Evolutionary conservation across 2,888 invertebrate species (phyloP).

Genomic region (Chymomyza amoena): DNA sequence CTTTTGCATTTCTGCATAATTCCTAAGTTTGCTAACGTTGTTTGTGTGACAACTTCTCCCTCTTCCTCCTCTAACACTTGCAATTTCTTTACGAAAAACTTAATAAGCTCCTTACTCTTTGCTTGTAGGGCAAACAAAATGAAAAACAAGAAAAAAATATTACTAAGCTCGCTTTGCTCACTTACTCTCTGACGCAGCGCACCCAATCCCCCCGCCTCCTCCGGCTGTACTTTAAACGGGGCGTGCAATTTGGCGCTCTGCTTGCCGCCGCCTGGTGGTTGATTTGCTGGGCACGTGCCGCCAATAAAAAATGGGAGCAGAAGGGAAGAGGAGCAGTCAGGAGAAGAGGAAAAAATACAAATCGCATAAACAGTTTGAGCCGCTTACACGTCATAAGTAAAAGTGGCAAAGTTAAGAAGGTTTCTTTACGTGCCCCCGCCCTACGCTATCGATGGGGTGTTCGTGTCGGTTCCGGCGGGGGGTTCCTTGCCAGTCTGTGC

Average conservation of each 20-base stretch:
- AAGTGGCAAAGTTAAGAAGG: constrained; percentile 31
- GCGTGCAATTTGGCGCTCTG: background rate
- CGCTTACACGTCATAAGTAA: constrained; percentile 71
- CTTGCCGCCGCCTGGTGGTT: background rate
- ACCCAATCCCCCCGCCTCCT: background rate
- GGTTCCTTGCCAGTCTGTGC: background rate
- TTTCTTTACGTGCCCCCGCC: background rate
- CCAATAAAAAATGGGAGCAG: constrained; percentile 53
- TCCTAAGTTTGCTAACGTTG: no score
- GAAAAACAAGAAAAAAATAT: no score
- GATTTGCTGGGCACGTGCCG: constrained; percentile 60
- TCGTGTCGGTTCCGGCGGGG: no score
- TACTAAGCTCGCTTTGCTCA: background rate
- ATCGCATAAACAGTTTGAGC: constrained; percentile 67
- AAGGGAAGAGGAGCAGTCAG: background rate
- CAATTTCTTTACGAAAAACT: no score
- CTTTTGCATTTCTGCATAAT: no score
- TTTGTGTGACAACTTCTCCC: no score
- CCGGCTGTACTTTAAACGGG: background rate
- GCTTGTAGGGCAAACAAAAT: background rate
- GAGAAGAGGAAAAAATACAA: constrained; percentile 17
- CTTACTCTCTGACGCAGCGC: background rate
- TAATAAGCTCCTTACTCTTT: no score
- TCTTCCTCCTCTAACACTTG: no score
- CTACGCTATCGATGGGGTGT: no score